Evolutionary conservation across 2,888 invertebrate species (phyloP).

Genomic region (Tachystola acroxantha): DNA sequence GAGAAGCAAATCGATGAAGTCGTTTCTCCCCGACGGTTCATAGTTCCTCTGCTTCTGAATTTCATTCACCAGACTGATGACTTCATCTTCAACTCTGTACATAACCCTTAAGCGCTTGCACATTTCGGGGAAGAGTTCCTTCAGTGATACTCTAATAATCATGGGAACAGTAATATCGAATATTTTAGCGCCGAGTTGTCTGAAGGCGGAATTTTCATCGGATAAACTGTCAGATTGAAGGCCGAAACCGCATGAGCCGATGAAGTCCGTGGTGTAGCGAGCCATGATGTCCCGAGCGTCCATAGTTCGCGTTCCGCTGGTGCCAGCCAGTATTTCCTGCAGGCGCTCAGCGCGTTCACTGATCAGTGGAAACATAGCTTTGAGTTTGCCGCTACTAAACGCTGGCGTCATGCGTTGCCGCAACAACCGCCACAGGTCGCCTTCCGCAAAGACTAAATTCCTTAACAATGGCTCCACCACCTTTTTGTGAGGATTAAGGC

Average conservation of each 20-base stretch:
- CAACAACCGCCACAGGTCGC: slow-evolving; percentile 45
- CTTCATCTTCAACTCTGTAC: slow-evolving; percentile 2
- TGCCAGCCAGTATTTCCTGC: slow-evolving; percentile 15
- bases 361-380: slow-evolving; percentile 25
- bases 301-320: neutral
- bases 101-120: slow-evolving; percentile 2
- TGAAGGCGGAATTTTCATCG: slow-evolving; percentile 18
- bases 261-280: slow-evolving; percentile 20
- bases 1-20: slow-evolving; percentile 25
- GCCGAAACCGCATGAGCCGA: slow-evolving; percentile 21
- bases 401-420: slow-evolving; percentile 47
- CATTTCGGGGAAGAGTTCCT: slow-evolving; percentile 2
- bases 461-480: slow-evolving; percentile 16
- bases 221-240: slow-evolving; percentile 17
- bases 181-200: slow-evolving; percentile 17
- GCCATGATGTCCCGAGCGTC: slow-evolving; percentile 23
- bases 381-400: slow-evolving; percentile 22
- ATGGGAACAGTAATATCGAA: slow-evolving; percentile 6
- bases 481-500: slow-evolving; percentile 13
- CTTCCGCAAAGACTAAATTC: slow-evolving; percentile 21
- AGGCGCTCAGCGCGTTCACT: slow-evolving; percentile 29
- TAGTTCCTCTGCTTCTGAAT: slow-evolving; percentile 17
- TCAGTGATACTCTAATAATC: slow-evolving; percentile 2
- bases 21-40: slow-evolving; percentile 20
- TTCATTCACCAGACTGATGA: slow-evolving; percentile 6